A percentile compares a stretch with the other conserved stretches of the same genome.
phyloP scores from a whole-genome alignment of 2,113 vertebrate species.

The Dromas ardeola region DNA sequence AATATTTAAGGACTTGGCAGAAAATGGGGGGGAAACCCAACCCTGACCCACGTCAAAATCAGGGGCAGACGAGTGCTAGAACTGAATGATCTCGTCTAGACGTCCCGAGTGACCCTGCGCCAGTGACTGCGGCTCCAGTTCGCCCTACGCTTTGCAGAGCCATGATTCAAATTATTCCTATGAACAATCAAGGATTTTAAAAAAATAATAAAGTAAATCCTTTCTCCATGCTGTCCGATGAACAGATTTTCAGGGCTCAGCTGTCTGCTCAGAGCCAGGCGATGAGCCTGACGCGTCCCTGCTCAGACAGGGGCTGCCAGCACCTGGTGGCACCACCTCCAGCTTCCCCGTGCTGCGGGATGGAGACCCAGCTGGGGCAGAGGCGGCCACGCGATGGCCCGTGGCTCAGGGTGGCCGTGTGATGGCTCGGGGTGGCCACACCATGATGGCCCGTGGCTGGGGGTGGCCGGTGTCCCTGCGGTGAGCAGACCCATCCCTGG shows the following conservation, averaged over 20 bases:
- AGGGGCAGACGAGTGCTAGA: neutral
- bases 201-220: neutral
- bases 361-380: neutral
- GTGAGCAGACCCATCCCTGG: neutral
- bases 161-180: neutral
- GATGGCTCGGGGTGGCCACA: neutral
- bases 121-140: neutral
- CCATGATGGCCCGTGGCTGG: neutral
- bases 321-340: too few species aligned
- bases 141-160: neutral
- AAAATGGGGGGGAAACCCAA: fast-evolving
- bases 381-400: too few species aligned
- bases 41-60: neutral
- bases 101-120: neutral
- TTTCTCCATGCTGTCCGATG: neutral
- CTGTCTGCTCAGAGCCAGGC: neutral
- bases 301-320: neutral
- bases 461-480: fast-evolving
- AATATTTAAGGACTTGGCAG: neutral
- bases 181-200: neutral
- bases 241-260: neutral
- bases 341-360: fast-evolving
- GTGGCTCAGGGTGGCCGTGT: too few species aligned
- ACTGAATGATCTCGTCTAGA: neutral
- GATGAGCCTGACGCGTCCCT: neutral